Percentiles rank a stretch among this genome's conserved stretches.
Evolutionary conservation across 2,113 vertebrate species (phyloP).

Genomic region (Fulmarus glacialis): DNA sequence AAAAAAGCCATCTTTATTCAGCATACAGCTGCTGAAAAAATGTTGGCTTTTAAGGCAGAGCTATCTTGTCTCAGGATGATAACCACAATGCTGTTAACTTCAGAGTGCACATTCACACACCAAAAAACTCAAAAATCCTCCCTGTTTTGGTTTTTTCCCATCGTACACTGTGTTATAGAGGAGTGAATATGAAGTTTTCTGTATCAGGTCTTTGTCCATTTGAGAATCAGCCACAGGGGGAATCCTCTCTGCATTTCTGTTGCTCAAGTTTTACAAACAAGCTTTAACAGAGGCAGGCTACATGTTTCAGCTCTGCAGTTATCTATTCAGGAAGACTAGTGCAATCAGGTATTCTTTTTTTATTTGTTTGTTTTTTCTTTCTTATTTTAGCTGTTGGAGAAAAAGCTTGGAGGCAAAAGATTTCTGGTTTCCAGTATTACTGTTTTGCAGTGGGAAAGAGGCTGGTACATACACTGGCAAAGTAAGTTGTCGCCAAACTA

Average conservation of each 20-base stretch:
- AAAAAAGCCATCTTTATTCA: background rate
- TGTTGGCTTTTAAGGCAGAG: background rate
- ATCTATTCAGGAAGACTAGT: accelerated
- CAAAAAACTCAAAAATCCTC: background rate
- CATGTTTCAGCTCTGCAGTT: background rate
- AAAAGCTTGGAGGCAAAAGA: background rate
- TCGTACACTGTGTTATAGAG: background rate
- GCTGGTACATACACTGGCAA: no score
- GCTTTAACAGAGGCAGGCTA: background rate
- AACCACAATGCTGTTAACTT: background rate
- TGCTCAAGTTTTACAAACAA: background rate
- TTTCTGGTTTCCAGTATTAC: background rate
- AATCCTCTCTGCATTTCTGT: background rate
- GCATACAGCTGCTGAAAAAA: background rate
- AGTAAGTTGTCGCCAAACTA: background rate
- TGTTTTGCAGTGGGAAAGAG: background rate
- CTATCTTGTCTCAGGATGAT: background rate
- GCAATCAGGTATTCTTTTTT: background rate
- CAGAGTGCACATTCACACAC: background rate
- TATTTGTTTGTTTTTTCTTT: background rate
- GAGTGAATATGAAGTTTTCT: background rate
- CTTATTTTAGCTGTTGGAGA: background rate
- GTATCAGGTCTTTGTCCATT: background rate
- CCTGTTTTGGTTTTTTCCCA: background rate
- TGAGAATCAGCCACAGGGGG: background rate